Evolutionary conservation across 2,113 vertebrate species (phyloP), one percentile per base, ranked within the genome.

Genomic region (Phrynosoma blainvillii): DNA sequence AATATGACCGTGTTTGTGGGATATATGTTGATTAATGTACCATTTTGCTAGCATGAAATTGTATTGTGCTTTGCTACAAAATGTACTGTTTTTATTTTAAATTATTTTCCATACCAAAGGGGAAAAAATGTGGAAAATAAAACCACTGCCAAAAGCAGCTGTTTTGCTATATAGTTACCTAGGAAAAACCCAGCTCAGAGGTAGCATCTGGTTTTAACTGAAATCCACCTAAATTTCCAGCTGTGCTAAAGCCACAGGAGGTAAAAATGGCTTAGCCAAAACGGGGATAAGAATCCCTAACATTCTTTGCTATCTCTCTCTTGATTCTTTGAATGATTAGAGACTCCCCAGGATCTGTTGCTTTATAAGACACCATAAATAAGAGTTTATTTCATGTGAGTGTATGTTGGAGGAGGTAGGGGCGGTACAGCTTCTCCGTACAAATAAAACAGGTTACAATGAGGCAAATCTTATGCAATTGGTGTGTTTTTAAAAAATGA

Each of bases 391-490:
- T 85, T 16, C 59, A 36, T 47, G 8, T 85, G 73, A 4, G 0
- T 88, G 25, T 89, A 68, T 70, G 40, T 42, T 86, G 30, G 52
- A 10, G 2, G 65, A 36, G 79, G 71, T 11, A 85, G 47, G 42
- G 75, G 65, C 12, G 8, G 70, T 2, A 7, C 36, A 77, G 23
- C 32, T 52, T 89, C 62, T 30, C 65, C 87, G 66, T 73, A 5
- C 65, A 93, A 71, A 79, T 74, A 16, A 85, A 75, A 81, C 81
- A 30, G 42, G 88, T 90, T 76, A 47, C 82, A 65, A 84, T 76
- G 59, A 66, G 23, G 90, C 88, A 91, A 91, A 89, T 62, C 1
- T 92, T 25, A 71, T 42, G 68, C 89, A 86, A 87, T 32, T 94
- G 68, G 54, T 36, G 40, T 10, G 42, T 54, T 62, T 21, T 82